Evolutionary conservation across 30 jellyfish, hydroid and myxozoan species (phyloP), one percentile per base, ranked within the genome.

Genomic region (Cassiopea andromeda): DNA sequence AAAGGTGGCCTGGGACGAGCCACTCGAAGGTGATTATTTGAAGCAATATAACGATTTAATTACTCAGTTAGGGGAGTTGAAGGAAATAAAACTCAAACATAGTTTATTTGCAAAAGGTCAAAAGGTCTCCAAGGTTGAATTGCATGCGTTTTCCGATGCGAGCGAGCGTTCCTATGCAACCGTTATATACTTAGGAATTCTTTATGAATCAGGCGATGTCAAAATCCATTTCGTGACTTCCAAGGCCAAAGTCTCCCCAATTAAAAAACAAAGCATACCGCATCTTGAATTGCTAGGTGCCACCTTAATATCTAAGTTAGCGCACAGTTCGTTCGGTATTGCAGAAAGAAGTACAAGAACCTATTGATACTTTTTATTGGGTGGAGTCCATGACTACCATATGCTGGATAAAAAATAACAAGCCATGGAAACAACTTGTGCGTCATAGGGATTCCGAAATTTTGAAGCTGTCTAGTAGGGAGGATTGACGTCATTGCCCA

Each of bases 141-240:
- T 93, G 17, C 98, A 88, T 77, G 92, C 82, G 15, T 93, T 93
- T 88, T 87, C 97, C 46, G 97, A 83, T 54, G 91, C 95, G 4
- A 88, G 97, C 66, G 87, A 76, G 66, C 82, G 73, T 69, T 86
- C 86, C 73, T 93, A 73, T 43, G 94, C 90, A 14, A 77, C 94
- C 46, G 94, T 87, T 38, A 97, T 88, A 19, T 81, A 93, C 85
- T 57, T 93, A 46, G 64, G 97, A 1, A 75, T 83, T 7, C 78
- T 64, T 8, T 78, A 87, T 68, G 89, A 81, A 18, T 44, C 92
- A 44, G 97, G 92, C 45, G 89, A 90, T 43, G 92, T 93, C 18
- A 59, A 59, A 8, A 73, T 78, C 16, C 61, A 48, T 12, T 88
- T 93, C n/a, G 48, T 88, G 38, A 87, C 94, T 1, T 89, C 98